Base-by-base conservation (phyloP, 2,888 invertebrate genomes). In the Muscina levida region DNA sequence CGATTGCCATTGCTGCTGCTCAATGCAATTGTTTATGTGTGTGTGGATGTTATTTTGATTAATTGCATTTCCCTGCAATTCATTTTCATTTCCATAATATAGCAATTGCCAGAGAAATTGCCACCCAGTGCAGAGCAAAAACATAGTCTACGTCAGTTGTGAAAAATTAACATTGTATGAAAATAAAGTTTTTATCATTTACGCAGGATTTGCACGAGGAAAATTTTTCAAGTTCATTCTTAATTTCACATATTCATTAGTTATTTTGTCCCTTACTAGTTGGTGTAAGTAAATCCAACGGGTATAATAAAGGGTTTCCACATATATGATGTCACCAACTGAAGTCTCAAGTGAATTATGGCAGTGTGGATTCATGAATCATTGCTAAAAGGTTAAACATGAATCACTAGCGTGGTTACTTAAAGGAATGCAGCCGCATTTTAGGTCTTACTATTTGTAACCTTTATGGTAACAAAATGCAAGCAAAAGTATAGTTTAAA, bases 21-120 rank as follows among this genome's bases (percentile, higher is more conserved):
- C 46, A 15, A 5, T 48, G 48, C n/a, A 19, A 19, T 17, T 48
- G 13, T 44, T 8, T 37, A 4, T 10, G 10, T 37, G 4, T 6
- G 5, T 48, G 1, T 17, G 59, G 6, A 39, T 72, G 77, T 77
- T 77, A 77, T 74, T 81, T 81, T 81, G 81, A 81, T 81, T 81
- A 81, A 81, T 81, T 81, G 74, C 57, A 75, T 77, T 81, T 81
- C 74, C 62, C 62, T 62, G 81, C 67, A 81, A 77, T 81, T 77
- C 74, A 77, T 77, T 77, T 73, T 48, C 77, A 42, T 53, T 53
- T 37, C 62, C 62, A 62, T 62, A 42, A 42, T 19, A 22, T 22
- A 22, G 62, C 62, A 19, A 19, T 73, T 46, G 39, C 66, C 42
- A 66, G 22, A 42, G 62, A 22, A 42, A 19, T 22, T 5, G 39